These are phyloP conservation scores for Caenorhabditis drosophilae DNA, from an alignment of 2,888 invertebrate species.

Conservation along the genomic window DNA sequence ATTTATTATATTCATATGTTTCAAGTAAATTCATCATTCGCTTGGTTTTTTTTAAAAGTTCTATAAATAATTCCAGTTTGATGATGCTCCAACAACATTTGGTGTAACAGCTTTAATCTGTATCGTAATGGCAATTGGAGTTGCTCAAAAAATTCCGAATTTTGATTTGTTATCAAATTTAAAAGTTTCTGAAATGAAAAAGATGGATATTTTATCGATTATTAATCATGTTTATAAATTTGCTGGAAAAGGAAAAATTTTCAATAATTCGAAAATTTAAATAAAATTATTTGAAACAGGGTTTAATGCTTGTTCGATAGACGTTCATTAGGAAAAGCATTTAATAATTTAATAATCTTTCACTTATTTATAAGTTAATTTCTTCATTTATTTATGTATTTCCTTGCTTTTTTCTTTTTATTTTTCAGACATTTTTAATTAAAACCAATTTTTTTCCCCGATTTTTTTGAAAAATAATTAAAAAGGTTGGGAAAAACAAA, in stretches of 20 bases:
- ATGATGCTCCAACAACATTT: conserved; percentile 34
- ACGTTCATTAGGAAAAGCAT: too few species aligned
- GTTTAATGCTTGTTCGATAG: too few species aligned
- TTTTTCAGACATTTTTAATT: too few species aligned
- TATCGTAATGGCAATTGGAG: conserved; percentile 41
- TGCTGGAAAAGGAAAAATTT: conserved; percentile 5
- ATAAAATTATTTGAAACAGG: too few species aligned
- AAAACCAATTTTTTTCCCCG: too few species aligned
- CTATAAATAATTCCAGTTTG: conserved; percentile 15
- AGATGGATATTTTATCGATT: conserved; percentile 13
- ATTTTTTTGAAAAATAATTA: too few species aligned
- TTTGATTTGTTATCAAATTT: conserved; percentile 31
- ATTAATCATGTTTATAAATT: conserved; percentile 22
- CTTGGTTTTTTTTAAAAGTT: neutral
- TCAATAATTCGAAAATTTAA: conserved; percentile 23
- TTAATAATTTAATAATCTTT: too few species aligned
- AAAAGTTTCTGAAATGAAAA: conserved; percentile 6
- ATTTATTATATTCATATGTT: conserved; percentile 40
- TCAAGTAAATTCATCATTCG: conserved; percentile 15
- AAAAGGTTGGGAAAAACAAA: too few species aligned
- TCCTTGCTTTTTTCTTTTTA: neutral
- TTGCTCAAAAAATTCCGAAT: conserved; percentile 18
- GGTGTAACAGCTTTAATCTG: conserved; percentile 48
- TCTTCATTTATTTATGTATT: neutral
- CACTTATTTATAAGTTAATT: neutral